phyloP scores from a whole-genome alignment of 2,888 invertebrate genomes.

The Trachelus stipa region DNA sequence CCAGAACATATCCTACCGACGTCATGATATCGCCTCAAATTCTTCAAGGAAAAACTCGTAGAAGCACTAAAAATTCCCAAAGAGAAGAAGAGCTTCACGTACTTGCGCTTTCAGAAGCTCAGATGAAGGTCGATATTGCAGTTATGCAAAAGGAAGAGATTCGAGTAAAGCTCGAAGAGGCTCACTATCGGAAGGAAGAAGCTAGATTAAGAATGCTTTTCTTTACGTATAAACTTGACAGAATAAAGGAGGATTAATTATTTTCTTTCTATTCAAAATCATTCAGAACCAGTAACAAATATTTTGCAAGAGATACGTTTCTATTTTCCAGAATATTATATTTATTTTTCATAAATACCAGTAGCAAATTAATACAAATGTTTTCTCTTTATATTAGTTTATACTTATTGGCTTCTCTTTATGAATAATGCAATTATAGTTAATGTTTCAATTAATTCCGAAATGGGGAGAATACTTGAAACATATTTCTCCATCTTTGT shows the following conservation, averaged over 20 bases:
- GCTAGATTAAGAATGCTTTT: constrained; percentile 52
- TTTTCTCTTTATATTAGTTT: not conserved
- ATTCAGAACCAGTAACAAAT: not conserved
- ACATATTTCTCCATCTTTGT: not conserved
- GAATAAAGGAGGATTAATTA: constrained; percentile 40
- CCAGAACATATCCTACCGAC: not conserved
- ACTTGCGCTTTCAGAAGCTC: constrained; percentile 49
- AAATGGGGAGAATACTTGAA: not conserved
- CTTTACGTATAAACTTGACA: constrained; percentile 48
- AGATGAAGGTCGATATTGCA: constrained; percentile 49
- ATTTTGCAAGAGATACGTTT: not conserved
- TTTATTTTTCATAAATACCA: constrained; percentile 35
- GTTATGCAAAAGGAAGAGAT: constrained; percentile 51
- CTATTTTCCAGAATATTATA: constrained; percentile 13
- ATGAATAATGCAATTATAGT: not conserved
- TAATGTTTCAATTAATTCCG: not conserved
- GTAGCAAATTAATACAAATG: constrained; percentile 13
- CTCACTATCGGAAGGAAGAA: constrained; percentile 51
- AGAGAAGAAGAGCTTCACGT: constrained; percentile 45
- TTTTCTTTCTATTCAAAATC: not conserved
- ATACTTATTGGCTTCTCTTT: not conserved
- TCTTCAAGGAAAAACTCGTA: constrained; percentile 17
- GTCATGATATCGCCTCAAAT: not conserved
- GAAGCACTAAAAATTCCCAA: constrained; percentile 29
- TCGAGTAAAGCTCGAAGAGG: constrained; percentile 49